phyloP scores from a whole-genome alignment of 2,888 invertebrate genomes.

The Drosophila paucipuncta region DNA sequence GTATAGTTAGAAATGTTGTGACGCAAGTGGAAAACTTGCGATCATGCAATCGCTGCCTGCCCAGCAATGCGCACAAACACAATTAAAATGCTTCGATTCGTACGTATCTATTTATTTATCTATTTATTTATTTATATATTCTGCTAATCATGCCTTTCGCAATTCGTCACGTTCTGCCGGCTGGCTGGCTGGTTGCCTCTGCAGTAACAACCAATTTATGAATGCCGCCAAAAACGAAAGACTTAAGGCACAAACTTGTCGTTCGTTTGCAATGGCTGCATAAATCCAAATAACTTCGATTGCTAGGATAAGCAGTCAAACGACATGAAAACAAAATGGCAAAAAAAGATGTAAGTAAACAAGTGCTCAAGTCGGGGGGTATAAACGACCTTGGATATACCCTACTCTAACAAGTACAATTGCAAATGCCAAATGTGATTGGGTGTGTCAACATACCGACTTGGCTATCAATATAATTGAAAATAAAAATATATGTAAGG shows the following conservation, averaged over 20 bases:
- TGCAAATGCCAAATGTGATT: neutral
- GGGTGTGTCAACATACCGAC: neutral
- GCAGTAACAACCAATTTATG: slow-evolving; percentile 36
- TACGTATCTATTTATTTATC: slow-evolving; percentile 1
- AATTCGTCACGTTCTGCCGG: slow-evolving; percentile 44
- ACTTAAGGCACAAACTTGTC: slow-evolving; percentile 71
- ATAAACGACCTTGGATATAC: neutral
- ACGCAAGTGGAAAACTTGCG: neutral
- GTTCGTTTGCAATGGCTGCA: slow-evolving; percentile 32
- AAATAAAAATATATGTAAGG: neutral
- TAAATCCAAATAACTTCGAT: slow-evolving; percentile 41
- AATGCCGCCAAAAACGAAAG: slow-evolving; percentile 55
- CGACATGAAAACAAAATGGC: neutral
- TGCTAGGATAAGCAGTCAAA: slow-evolving; percentile 30
- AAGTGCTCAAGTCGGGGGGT: neutral
- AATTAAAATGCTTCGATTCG: slow-evolving; percentile 35
- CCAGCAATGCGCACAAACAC: neutral
- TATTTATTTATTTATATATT: slow-evolving; percentile 37
- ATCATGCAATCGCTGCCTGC: neutral
- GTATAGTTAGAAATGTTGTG: neutral
- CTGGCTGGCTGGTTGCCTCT: neutral
- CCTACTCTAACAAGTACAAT: neutral
- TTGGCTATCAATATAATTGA: neutral
- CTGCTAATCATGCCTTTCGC: slow-evolving; percentile 70
- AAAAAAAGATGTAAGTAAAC: neutral